Evolutionary conservation across 2,797 vertebrate species (phyloP), one percentile per base, ranked within the genome.

Genomic region (Rhinichthys osculus): DNA sequence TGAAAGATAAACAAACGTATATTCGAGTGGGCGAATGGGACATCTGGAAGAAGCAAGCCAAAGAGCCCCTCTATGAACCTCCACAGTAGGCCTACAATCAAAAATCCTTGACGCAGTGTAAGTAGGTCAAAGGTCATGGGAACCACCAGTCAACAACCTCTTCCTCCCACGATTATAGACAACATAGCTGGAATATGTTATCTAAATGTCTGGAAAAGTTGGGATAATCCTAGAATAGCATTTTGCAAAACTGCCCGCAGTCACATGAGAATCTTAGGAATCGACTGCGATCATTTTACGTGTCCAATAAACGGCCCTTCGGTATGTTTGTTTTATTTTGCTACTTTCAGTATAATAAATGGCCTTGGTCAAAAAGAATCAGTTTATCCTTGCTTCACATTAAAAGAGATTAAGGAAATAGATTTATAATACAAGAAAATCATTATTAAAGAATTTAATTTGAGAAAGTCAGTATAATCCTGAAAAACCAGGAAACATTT

Each of bases 121-220:
- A 79, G 74, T 76, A 87, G 85, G 85, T 87, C 83, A 90, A 88
- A 94, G 94, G 93, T 94, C 94, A 94, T 95, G 95, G 93, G 95
- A 95, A 95, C 90, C 85, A 90, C 57, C 38, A 84, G 59, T 85
- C 21, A 66, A 85, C 54, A 79, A 52, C 72, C 57, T 69, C 69
- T 86, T 84, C 82, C 72, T 87, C 52, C 57, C 66, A 70, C 40
- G 30, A 74, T 70, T 81, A 79, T 76, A 81, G 83, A 91, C 59
- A 85, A 73, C 71, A 80, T 64, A 83, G 83, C 87, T 83, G 85
- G 70, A 77, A 81, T n/a, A 80, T 50, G 47, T 78, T 27, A 66
- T 78, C 35, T 42, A 23, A 38, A 78, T 79, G 73, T 80, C 62
- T 69, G n/a, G 35, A 59, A 84, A 74, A 77, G 33, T 57, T 47